Conservation (phyloP, 2,888 invertebrate species). For the Cosmopolites sordidus region DNA sequence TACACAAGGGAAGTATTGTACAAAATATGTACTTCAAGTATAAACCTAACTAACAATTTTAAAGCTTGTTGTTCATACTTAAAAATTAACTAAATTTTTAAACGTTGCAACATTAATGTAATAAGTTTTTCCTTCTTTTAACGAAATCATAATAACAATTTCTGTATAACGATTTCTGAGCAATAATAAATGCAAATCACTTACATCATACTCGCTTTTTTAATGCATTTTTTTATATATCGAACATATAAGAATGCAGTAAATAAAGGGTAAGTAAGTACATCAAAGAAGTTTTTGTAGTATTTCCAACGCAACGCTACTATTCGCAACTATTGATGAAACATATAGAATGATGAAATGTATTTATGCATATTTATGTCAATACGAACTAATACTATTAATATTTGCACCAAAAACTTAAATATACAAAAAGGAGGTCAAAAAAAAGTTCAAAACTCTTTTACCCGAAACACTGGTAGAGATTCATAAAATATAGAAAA, state of each 20-base stretch:
- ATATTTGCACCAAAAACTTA: constrained; percentile 37
- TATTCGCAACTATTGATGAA: constrained; percentile 9
- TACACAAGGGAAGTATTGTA: constrained; percentile 22
- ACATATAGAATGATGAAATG: constrained; percentile 10
- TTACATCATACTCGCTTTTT: not conserved
- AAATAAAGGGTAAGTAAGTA: too few species aligned
- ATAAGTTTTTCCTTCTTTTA: constrained; percentile 9
- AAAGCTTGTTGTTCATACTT: constrained; percentile 27
- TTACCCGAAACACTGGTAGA: constrained; percentile 16
- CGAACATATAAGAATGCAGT: not conserved
- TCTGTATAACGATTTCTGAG: constrained; percentile 17
- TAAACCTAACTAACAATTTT: constrained; percentile 27
- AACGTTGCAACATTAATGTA: constrained; percentile 15
- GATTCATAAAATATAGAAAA: constrained; percentile 8
- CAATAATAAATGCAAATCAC: not conserved
- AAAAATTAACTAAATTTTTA: constrained; percentile 18
- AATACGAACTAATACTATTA: constrained; percentile 19
- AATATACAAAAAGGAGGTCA: constrained; percentile 14
- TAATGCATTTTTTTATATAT: not conserved
- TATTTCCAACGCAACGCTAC: constrained; percentile 11
- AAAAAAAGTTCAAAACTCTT: constrained; percentile 16
- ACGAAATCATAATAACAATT: constrained; percentile 16
- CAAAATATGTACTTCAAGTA: constrained; percentile 20
- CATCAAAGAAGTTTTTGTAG: constrained; percentile 1
- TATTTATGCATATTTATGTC: constrained; percentile 5